Evolutionary conservation across 2,888 invertebrate genomes (phyloP), one percentile per base, ranked within the genome.

Genomic region (Orchesellides sinensis): DNA sequence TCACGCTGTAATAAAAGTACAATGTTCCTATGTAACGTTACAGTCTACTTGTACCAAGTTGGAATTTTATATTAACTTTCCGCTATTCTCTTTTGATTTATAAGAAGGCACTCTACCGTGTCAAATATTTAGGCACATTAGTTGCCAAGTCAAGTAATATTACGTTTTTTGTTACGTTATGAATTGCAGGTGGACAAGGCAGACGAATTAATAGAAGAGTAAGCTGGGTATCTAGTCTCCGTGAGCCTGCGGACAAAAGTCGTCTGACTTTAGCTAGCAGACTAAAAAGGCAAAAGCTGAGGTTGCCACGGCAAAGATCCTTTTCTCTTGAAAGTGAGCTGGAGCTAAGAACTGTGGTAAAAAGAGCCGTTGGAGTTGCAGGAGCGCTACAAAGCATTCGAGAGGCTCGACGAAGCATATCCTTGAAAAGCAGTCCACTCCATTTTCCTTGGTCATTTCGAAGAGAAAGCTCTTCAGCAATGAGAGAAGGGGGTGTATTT

Each of bases 271-370:
- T 88, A 8, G 86, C 87, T 8, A 83, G 79, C 35, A 75, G 86
- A 49, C 83, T 88, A 21, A 81, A 86, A 65, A 84, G 87, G 59
- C 87, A 86, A 75, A 88, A 88, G 56, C 84, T 86, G 23, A 83
- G 87, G 27, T 83, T 88, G 23, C 89, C 89, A 27, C 87, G 89
- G 25, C 89, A 89, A 83, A 85, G 90, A 61, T 89, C 89, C n/a
- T 90, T 90, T 83, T 90, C 90, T n/a, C 85, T 90, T 40, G 90
- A 90, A 84, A 89, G 89, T 74, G 89, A 89, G 85, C 85, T 89
- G 59, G 89, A 88, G 86, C 25, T 88, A 84, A 40, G 88, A 79
- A 85, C 87, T 19, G 87, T 88, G 47, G 87, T 88, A 27, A 87
- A 87, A 47, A 72, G 87, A 83, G 89, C 88, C 80, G 88, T 88